Conservation (phyloP, 2,113 vertebrate species). For the Ariopsis seemanni region DNA sequence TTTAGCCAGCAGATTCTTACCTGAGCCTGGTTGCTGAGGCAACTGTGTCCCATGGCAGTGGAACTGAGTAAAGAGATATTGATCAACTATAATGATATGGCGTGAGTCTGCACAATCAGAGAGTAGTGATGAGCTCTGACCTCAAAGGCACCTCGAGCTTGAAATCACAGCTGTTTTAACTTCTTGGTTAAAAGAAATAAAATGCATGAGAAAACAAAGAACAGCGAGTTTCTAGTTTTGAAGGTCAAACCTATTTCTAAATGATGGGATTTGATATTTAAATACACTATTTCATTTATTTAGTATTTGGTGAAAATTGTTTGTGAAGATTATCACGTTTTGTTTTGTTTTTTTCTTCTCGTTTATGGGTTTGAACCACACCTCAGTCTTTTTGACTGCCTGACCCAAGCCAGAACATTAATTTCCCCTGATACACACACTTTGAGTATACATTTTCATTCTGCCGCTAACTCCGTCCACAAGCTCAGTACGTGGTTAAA, state of each 20-base stretch:
- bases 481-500: background rate
- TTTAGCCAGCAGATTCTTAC: slow-evolving; percentile 72
- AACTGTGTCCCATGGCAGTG: slow-evolving; percentile 79
- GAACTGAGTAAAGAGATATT: slow-evolving; percentile 83
- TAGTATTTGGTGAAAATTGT: background rate
- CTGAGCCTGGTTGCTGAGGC: slow-evolving; percentile 78
- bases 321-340: background rate
- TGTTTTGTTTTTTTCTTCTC: background rate
- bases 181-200: slow-evolving; percentile 48
- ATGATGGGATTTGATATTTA: background rate
- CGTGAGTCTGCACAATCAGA: slow-evolving; percentile 79
- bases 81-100: slow-evolving; percentile 88
- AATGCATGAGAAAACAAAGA: background rate
- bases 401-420: background rate
- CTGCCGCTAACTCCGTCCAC: background rate
- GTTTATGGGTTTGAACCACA: background rate
- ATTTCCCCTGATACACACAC: background rate
- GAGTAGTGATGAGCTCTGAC: slow-evolving; percentile 74
- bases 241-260: background rate
- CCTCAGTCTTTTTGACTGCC: background rate
- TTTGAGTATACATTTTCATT: background rate
- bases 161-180: slow-evolving; percentile 73
- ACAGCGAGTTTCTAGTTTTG: background rate
- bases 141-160: slow-evolving; percentile 68
- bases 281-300: background rate